These are phyloP conservation scores for Zosterops lateralis DNA, from an alignment of 2,113 vertebrate species.

Conservation along the genomic window DNA sequence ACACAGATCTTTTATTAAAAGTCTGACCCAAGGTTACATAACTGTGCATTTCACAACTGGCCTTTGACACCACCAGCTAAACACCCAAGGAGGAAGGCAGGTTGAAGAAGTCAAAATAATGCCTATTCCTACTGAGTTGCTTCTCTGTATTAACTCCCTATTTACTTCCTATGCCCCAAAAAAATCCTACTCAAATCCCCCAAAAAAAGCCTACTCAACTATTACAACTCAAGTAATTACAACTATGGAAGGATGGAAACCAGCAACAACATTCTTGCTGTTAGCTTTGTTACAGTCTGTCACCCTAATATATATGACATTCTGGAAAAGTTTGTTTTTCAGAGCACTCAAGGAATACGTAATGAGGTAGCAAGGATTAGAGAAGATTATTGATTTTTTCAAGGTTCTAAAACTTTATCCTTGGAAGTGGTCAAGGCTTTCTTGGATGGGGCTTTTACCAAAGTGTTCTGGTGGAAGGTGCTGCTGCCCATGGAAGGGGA, in stretches of 20 bases:
- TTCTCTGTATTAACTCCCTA: neutral
- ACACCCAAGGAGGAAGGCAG: neutral
- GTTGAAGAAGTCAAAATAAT: neutral
- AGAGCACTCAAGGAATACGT: neutral
- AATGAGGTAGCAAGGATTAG: neutral
- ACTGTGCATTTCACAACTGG: neutral
- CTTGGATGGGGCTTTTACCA: neutral
- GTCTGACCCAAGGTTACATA: neutral
- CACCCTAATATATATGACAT: neutral
- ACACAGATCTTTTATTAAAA: neutral
- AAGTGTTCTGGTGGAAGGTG: neutral
- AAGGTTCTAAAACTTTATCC: neutral
- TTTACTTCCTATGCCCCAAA: neutral
- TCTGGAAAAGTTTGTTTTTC: neutral
- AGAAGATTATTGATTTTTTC: neutral
- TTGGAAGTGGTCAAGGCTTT: neutral
- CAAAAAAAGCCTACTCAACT: neutral
- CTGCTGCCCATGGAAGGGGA: rapidly evolving
- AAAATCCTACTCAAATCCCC: too few species aligned
- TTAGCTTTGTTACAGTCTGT: neutral
- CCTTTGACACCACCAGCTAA: neutral
- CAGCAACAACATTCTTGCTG: neutral
- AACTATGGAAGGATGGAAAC: neutral
- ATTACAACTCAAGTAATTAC: neutral
- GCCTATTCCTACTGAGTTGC: neutral